These are phyloP conservation scores for Arctocebus calabarensis DNA, from an alignment of 2,797 vertebrate species.

Conservation along the genomic window DNA sequence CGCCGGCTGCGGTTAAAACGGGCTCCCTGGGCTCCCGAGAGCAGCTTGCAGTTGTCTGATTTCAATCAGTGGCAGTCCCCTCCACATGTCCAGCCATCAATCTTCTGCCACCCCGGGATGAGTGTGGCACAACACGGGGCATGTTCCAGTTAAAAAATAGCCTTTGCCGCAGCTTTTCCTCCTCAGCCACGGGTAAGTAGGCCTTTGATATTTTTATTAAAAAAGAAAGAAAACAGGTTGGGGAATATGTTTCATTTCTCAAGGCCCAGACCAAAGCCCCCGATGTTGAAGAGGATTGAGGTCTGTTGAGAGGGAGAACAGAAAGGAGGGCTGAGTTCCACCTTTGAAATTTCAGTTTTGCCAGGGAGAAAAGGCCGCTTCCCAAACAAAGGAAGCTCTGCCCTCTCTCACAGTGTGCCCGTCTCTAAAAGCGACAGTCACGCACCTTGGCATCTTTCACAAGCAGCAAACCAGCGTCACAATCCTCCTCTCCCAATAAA, in stretches of 20 bases:
- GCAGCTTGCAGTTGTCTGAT: constrained; percentile 92
- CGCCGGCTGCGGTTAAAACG: constrained; percentile 87
- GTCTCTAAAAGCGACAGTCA: no score
- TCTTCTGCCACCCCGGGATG: constrained; percentile 88
- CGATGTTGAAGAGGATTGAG: constrained; percentile 46
- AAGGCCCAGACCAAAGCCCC: constrained; percentile 6
- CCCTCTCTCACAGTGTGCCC: not conserved
- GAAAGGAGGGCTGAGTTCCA: not conserved
- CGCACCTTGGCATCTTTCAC: not conserved
- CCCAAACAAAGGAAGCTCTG: not conserved
- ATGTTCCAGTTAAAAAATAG: constrained; percentile 90
- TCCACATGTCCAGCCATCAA: constrained; percentile 91
- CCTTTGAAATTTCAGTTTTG: constrained; percentile 63
- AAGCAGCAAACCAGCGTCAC: not conserved
- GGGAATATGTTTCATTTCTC: constrained; percentile 79
- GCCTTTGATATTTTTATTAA: constrained; percentile 89
- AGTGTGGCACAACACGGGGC: constrained; percentile 89
- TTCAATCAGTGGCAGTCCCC: constrained; percentile 91
- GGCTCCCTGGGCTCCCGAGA: constrained; percentile 87
- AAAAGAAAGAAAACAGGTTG: constrained; percentile 86
- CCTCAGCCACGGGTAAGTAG: constrained; percentile 85
- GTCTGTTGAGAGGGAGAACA: not conserved
- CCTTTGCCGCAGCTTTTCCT: constrained; percentile 79
- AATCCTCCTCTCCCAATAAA: not conserved
- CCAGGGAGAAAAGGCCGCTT: not conserved